A percentile compares a stretch with the other conserved stretches of the same genome.
phyloP scores from a whole-genome alignment of 37 sponge, comb jelly and placozoan genomes.

The Hormiphora californensis region DNA sequence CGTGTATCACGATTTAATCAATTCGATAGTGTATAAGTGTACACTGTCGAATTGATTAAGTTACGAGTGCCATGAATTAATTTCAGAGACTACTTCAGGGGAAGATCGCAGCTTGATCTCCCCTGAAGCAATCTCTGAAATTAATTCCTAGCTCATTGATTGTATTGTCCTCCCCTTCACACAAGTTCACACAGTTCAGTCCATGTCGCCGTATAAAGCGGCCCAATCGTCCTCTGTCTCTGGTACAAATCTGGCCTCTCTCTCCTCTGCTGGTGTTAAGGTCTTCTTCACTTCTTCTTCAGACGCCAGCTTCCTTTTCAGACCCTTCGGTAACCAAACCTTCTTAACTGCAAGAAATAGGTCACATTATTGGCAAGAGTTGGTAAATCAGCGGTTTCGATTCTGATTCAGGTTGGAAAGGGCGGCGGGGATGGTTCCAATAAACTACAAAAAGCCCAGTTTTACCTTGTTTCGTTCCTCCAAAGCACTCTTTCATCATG shows the following conservation, averaged over 20 bases:
- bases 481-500: conserved; percentile 54
- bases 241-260: background rate
- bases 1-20: no score
- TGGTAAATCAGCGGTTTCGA: no score
- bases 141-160: no score
- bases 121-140: no score
- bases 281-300: conserved; percentile 26
- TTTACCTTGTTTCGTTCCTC: conserved; percentile 12
- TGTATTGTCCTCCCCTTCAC: no score
- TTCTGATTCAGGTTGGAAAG: no score
- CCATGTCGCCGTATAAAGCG: conserved; percentile 14
- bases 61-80: no score
- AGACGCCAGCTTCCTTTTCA: background rate
- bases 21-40: no score
- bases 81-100: no score
- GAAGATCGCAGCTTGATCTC: no score
- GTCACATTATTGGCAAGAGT: no score
- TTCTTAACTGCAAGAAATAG: conserved; percentile 33
- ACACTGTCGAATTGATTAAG: no score
- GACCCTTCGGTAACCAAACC: conserved; percentile 21
- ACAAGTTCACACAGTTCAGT: background rate
- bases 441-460: background rate
- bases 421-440: background rate
- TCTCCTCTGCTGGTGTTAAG: background rate
- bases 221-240: conserved; percentile 54